Conservation (phyloP, 2,888 invertebrate genomes). For the Xestia c-nigrum region DNA sequence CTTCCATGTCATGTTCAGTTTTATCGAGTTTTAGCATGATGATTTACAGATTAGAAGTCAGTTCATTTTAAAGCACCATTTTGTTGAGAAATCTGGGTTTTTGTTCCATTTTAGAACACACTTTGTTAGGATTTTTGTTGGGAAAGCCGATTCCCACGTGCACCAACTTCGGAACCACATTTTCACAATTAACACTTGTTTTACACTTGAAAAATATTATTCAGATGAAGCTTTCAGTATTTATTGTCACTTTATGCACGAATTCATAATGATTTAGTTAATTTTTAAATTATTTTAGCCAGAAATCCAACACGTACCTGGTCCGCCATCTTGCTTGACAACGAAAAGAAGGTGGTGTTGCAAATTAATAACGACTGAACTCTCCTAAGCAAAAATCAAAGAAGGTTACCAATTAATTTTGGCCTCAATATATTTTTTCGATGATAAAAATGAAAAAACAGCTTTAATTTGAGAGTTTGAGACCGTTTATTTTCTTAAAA, state of each 20-base stretch:
- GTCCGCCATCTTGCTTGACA: conserved; percentile 94
- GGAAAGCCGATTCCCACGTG: conserved; percentile 78
- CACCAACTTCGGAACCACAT: conserved; percentile 73
- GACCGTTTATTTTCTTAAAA: not conserved
- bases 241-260: conserved; percentile 48
- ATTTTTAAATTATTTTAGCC: conserved; percentile 69
- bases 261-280: conserved; percentile 42
- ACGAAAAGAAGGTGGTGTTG: conserved; percentile 87
- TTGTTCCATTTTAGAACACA: conserved; percentile 5
- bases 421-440: too few species aligned
- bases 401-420: conserved; percentile 48
- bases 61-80: not conserved
- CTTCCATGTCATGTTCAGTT: conserved; percentile 24
- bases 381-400: not conserved
- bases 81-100: not conserved
- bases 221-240: conserved; percentile 23
- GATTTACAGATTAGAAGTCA: not conserved
- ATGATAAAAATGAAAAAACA: not conserved
- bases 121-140: conserved; percentile 24
- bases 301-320: conserved; percentile 92
- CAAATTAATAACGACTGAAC: conserved; percentile 52
- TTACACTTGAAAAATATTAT: conserved; percentile 55
- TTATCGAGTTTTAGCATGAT: not conserved
- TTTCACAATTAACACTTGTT: conserved; percentile 70
- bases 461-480: not conserved